These are phyloP conservation scores for Junonia oenone DNA, from an alignment of 2,888 invertebrate species.

Conservation along the genomic window DNA sequence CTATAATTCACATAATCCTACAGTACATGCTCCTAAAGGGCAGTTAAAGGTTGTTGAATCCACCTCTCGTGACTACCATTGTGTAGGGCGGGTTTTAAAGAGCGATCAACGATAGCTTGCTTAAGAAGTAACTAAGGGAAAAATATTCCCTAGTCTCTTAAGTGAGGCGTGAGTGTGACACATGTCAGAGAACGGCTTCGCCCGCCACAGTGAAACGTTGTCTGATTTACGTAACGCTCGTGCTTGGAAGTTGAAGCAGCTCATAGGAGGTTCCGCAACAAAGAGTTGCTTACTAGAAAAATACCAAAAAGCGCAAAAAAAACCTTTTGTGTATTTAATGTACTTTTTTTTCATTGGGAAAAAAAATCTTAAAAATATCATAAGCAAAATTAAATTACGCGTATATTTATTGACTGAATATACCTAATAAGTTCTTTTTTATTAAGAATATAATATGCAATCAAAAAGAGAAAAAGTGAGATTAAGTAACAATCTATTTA, in stretches of 20 bases:
- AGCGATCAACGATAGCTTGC: slow-evolving; percentile 10
- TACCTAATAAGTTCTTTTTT: too few relatives aligned
- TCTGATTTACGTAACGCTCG: not conserved
- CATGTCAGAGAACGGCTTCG: not conserved
- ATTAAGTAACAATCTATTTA: too few relatives aligned
- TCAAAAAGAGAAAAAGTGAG: too few relatives aligned
- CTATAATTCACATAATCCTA: not conserved
- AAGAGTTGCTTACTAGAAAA: not conserved
- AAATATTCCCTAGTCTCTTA: not conserved
- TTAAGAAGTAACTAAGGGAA: not conserved
- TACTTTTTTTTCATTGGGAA: too few relatives aligned
- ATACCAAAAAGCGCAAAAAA: not conserved
- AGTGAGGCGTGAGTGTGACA: slow-evolving; percentile 1
- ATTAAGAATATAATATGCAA: too few relatives aligned
- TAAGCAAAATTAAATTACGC: too few relatives aligned
- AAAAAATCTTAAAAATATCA: too few relatives aligned
- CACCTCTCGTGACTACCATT: not conserved
- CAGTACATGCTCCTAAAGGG: slow-evolving; percentile 6
- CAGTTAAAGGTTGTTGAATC: not conserved
- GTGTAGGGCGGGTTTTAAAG: slow-evolving; percentile 1
- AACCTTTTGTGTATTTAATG: not conserved
- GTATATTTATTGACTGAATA: too few relatives aligned
- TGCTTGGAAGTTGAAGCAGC: slow-evolving; percentile 13
- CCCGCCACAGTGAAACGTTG: slow-evolving; percentile 12
- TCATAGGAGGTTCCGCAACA: slow-evolving; percentile 10